Base-by-base conservation (phyloP, 2,888 invertebrate genomes). In the Silvanus unidentatus region DNA sequence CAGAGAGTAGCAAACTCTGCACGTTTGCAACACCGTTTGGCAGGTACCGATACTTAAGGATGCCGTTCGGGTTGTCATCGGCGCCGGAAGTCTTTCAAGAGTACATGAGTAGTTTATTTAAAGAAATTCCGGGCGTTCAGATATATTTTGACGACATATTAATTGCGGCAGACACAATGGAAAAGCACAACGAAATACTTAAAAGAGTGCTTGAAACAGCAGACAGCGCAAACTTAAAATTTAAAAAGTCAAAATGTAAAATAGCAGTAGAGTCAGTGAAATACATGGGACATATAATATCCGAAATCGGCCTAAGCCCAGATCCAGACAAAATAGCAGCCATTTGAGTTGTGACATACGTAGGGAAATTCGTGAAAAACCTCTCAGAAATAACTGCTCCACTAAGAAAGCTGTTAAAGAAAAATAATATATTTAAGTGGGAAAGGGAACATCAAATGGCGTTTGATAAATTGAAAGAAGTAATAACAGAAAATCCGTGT, bases 101-200 rank as follows among this genome's bases (percentile, higher is more conserved):
- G n/a, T 32, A 53, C 16, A 62, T 63, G 62, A 12, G 56, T 53
- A 29, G 65, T 51, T 13, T 61, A 58, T 63, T 64, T 67, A 32
- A 65, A 56, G 15, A 62, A 52, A 55, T 59, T 48, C 22, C 39
- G 36, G 40, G 64, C 47, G 55, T 68, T 38, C 6, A 57, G 42
- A 40, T 70, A 34, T 62, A 68, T 50, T 52, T 65, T 50, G 54
- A 70, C 54, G 50, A 65, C 55, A 47, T 66, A 45, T 28, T 54
- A 15, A 44, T 48, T 15, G 29, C 43, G 3, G 52, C 43, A 10
- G 36, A 43, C 30, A 40, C 13, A 14, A 38, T 51, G 44, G 38
- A 45, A 52, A 45, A 59, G 43, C 61, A 60, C 49, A 57, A 60
- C 46, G 3, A 44, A 38, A 59, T 50, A 27, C 41, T 63, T 12